Evolutionary conservation across 2,797 vertebrate genomes (phyloP).

Genomic region (Phataginus tricuspis): DNA sequence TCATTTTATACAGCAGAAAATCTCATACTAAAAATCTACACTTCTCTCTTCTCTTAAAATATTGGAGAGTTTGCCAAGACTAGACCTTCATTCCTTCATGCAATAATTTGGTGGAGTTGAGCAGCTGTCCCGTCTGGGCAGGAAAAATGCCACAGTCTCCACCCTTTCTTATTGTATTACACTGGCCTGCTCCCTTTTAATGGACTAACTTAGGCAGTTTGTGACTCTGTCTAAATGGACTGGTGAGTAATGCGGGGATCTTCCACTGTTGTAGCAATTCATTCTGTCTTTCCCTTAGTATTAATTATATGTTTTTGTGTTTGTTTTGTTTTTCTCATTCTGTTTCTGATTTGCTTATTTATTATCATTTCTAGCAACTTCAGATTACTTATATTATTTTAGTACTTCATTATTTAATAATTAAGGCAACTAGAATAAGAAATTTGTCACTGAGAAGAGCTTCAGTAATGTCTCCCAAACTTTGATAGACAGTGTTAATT

Average conservation of each 20-base stretch:
- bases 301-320: not conserved
- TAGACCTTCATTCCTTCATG: not conserved
- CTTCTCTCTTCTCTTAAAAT: slow-evolving; percentile 27
- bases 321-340: not conserved
- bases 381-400: not conserved
- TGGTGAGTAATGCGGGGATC: not conserved
- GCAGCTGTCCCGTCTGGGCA: not conserved
- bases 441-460: not conserved
- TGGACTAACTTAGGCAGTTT: not conserved
- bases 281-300: not conserved
- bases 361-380: not conserved
- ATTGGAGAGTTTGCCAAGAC: not conserved
- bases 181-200: not conserved
- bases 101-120: not conserved
- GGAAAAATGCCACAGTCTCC: not conserved
- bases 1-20: slow-evolving; percentile 50
- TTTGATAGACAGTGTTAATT: not conserved
- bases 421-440: not conserved
- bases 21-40: not conserved
- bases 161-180: not conserved
- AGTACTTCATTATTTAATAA: slow-evolving; percentile 1
- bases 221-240: not conserved
- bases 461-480: not conserved
- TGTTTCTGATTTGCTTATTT: not conserved
- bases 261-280: not conserved